A percentile compares a stretch with the other conserved stretches of the same genome.
Conservation (phyloP, 1,140 invertebrate genomes). For the Drosophila simulans region DNA sequence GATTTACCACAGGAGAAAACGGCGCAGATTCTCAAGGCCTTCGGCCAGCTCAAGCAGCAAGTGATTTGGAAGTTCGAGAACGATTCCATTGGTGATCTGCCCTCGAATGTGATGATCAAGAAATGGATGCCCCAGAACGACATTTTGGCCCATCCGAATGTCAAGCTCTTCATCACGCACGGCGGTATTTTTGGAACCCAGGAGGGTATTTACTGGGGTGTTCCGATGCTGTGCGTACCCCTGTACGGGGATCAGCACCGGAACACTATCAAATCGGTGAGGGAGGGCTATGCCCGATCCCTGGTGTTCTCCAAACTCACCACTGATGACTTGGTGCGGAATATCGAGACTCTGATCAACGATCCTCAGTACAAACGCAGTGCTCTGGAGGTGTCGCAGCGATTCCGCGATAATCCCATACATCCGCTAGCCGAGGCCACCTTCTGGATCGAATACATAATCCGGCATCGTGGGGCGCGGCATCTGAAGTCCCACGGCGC, state of each 20-base stretch:
- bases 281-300: constrained; percentile 75
- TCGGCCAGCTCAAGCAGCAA: constrained; percentile 87
- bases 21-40: constrained; percentile 85
- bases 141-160: constrained; percentile 85
- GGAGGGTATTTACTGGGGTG: constrained; percentile 88
- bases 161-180: constrained; percentile 88
- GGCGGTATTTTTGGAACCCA: constrained; percentile 89
- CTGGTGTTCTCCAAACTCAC: constrained; percentile 75
- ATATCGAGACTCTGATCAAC: constrained; percentile 67
- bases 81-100: constrained; percentile 84
- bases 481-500: constrained; percentile 84
- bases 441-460: constrained; percentile 87
- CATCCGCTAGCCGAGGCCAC: constrained; percentile 86
- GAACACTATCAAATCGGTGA: constrained; percentile 78
- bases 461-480: constrained; percentile 85
- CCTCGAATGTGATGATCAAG: constrained; percentile 87
- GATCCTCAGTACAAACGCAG: constrained; percentile 78
- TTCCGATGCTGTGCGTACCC: constrained; percentile 88
- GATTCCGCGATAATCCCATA: constrained; percentile 85
- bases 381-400: constrained; percentile 75
- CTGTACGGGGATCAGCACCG: constrained; percentile 87
- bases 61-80: constrained; percentile 88
- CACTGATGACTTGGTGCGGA: constrained; percentile 60
- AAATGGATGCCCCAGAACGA: constrained; percentile 89
- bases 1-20: constrained; percentile 84